These are phyloP conservation scores for Drosophila setosimentum DNA, from an alignment of 2,888 invertebrate genomes.

Conservation along the genomic window DNA sequence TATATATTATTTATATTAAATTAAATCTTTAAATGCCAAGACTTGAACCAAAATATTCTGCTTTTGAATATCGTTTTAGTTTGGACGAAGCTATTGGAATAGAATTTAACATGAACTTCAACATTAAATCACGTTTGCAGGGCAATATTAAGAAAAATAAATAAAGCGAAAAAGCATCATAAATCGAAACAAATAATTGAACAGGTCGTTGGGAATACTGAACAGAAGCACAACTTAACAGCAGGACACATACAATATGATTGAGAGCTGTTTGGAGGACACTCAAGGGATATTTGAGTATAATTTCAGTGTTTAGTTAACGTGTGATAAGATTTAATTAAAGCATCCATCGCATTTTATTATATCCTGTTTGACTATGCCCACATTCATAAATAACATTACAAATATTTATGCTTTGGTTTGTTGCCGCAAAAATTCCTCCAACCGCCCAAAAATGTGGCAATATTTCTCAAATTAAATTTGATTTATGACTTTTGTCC, in stretches of 20 bases:
- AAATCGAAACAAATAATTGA: conserved; percentile 5
- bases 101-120: not conserved
- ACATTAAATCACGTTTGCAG: not conserved
- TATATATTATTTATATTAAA: too few relatives aligned
- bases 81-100: not conserved
- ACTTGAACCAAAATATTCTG: not conserved
- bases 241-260: conserved; percentile 5
- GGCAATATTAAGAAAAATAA: not conserved
- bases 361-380: conserved; percentile 45
- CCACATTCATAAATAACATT: conserved; percentile 52
- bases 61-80: not conserved
- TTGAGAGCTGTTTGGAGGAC: not conserved
- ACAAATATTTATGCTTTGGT: conserved; percentile 57
- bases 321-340: conserved; percentile 47
- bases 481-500: conserved; percentile 73
- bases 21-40: not conserved
- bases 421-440: conserved; percentile 54
- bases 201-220: not conserved
- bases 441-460: conserved; percentile 51
- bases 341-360: conserved; percentile 43
- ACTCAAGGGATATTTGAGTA: conserved; percentile 14
- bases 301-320: conserved; percentile 30
- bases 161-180: not conserved
- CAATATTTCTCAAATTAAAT: conserved; percentile 77
- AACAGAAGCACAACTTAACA: not conserved